Percentiles rank a stretch among this genome's conserved stretches.
These are phyloP conservation scores for Sciaenops ocellatus DNA, from an alignment of 2,797 vertebrate genomes.

Conservation along the genomic window DNA sequence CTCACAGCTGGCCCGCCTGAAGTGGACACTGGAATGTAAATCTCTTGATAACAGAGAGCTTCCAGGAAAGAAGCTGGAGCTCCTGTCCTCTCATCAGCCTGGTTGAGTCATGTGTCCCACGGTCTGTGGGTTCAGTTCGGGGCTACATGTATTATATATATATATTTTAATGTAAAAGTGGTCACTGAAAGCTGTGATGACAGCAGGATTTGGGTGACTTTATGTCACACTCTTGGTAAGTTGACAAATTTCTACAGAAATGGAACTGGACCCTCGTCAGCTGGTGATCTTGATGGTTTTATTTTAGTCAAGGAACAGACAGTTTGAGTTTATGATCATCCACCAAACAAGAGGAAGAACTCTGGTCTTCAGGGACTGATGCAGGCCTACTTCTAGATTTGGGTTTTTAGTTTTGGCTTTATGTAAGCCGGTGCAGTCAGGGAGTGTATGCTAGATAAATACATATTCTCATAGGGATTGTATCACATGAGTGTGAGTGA, in stretches of 20 bases:
- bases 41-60: slow-evolving; percentile 52
- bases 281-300: neutral
- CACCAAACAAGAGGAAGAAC: slow-evolving; percentile 13
- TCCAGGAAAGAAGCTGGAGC: slow-evolving; percentile 54
- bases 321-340: slow-evolving; percentile 27
- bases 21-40: slow-evolving; percentile 51
- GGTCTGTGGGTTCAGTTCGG: slow-evolving; percentile 6
- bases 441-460: slow-evolving; percentile 31
- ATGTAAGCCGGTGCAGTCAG: slow-evolving; percentile 31
- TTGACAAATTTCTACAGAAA: neutral
- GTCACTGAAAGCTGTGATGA: neutral
- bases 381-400: slow-evolving; percentile 59
- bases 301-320: neutral
- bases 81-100: slow-evolving; percentile 39
- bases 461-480: slow-evolving; percentile 29
- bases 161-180: slow-evolving; percentile 2
- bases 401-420: slow-evolving; percentile 43
- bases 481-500: slow-evolving; percentile 28
- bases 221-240: neutral
- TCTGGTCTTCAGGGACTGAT: slow-evolving; percentile 40
- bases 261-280: neutral
- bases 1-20: slow-evolving; percentile 20
- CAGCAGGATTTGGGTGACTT: neutral
- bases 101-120: neutral
- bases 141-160: neutral